Base-by-base conservation (phyloP, 2,797 vertebrate species). In the Sebastes alutus region DNA sequence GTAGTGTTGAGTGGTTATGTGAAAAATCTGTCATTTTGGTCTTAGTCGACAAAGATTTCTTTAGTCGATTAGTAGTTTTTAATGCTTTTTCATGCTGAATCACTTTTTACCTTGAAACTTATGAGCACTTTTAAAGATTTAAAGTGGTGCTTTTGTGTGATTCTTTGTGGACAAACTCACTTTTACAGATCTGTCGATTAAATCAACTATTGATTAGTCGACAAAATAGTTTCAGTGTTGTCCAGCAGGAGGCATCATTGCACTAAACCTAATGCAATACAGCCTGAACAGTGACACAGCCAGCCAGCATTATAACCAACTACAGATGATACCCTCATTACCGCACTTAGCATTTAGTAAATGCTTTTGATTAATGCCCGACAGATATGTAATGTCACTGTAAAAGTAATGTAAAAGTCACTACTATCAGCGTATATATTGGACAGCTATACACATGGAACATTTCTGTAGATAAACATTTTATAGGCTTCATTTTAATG, bases 241-340 rank as follows among this genome's bases (percentile, higher is more conserved):
- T 59, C 75, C 89, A 90, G 63, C 46, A 93, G 89, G 72, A 75
- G 88, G 84, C 54, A 5, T 1, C 27, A 66, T 55, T 71, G 55
- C 11, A 54, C 42, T 58, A 49, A 69, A 78, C 2, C 3, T n/a
- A 35, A 55, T 2, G 9, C 14, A 61, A 8, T 16, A 14, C 2
- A 46, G 18, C 10, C 20, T 32, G 38, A 72, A 52, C 29, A 16
- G 12, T 16, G 10, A 7, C 49, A 46, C 11, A 42, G 32, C 5
- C 22, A 38, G 10, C 52, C 38, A 22, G 1, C 18, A 8, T 9
- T 30, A 60, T 13, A 55, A 61, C 11, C 56, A 38, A 12, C 60
- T 7, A 54, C 42, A 52, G 8, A 14, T 14, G 4, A 25, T 8
- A 18, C 30, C 3, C 5, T 64, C 7, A 33, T 25, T 10, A 25